Percentiles rank a stretch among this genome's conserved stretches.
Evolutionary conservation across 2,888 invertebrate genomes (phyloP).

Genomic region (Tenthredo scrophulariae): DNA sequence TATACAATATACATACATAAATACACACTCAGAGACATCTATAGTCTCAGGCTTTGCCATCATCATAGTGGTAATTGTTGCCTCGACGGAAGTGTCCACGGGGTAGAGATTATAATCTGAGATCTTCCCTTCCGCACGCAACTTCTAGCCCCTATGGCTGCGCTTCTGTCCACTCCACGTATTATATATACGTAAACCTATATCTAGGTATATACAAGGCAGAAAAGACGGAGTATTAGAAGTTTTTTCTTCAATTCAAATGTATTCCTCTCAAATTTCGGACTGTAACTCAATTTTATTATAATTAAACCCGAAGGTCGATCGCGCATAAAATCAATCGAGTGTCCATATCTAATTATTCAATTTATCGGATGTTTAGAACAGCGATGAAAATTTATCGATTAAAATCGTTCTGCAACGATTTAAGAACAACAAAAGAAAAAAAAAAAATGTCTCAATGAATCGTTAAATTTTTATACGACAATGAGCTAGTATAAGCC

Average conservation of each 20-base stretch:
- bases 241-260: too few relatives aligned
- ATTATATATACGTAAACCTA: background rate
- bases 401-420: background rate
- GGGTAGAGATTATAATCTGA: constrained; percentile 74
- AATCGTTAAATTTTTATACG: background rate
- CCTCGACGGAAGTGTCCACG: constrained; percentile 73
- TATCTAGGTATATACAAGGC: background rate
- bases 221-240: background rate
- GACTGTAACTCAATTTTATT: background rate
- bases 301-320: background rate
- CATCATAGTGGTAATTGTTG: constrained; percentile 68
- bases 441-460: background rate
- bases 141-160: constrained; percentile 61
- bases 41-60: constrained; percentile 35
- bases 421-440: background rate
- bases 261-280: background rate
- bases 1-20: background rate
- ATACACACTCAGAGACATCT: background rate
- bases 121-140: constrained; percentile 71
- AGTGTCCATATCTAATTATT: background rate
- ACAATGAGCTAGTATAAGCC: background rate
- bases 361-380: background rate
- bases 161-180: constrained; percentile 19
- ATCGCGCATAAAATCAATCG: background rate
- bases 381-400: background rate